Evolutionary conservation across 2,888 invertebrate species (phyloP), one percentile per base, ranked within the genome.

Genomic region (Melipona bicolor): DNA sequence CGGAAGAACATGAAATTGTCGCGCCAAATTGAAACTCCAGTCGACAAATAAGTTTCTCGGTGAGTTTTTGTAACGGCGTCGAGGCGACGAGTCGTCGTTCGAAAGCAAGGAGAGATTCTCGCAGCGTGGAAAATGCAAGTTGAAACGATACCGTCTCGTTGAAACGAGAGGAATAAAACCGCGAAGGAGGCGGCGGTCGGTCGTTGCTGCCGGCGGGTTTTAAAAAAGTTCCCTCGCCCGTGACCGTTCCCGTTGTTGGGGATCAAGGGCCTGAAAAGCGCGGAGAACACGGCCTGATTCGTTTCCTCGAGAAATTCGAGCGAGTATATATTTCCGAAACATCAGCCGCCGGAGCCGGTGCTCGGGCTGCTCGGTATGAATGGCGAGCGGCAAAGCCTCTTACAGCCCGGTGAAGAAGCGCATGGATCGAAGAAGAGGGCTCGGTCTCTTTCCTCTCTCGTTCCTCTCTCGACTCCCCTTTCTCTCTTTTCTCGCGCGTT

Each of bases 311-410:
- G 64, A 67, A 56, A 64, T 73, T 67, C 32, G 24, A 50, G 65
- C 65, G 50, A 81, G 77, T 72, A n/a, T 71, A 79, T 67, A 79
- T 83, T 79, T 75, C 68, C 69, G 75, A 79, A 71, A 64, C 68
- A 50, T 82, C 81, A 54, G 9, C 71, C 43, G 1, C 9, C 43
- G 43, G 43, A 43, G 43, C 36, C 36, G 6, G 54, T n/a, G 3
- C 54, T 49, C 72, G 75, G 19, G 19, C 65, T 54, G 19, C 65
- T 54, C 36, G 75, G 65, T 65, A 70, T 79, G 71, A 75, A 81
- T 80, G 67, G 84, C 81, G 80, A 87, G 77, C 80, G 75, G 77
- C 80, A 78, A 82, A 88, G 85, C 69, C 77, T 77, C 73, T 79
- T 86, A 80, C 70, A 65, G 74, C 36, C 64, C 73, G 32, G 1